phyloP scores from a whole-genome alignment of 2,797 vertebrate species.

The Thalassophryne amazonica region DNA sequence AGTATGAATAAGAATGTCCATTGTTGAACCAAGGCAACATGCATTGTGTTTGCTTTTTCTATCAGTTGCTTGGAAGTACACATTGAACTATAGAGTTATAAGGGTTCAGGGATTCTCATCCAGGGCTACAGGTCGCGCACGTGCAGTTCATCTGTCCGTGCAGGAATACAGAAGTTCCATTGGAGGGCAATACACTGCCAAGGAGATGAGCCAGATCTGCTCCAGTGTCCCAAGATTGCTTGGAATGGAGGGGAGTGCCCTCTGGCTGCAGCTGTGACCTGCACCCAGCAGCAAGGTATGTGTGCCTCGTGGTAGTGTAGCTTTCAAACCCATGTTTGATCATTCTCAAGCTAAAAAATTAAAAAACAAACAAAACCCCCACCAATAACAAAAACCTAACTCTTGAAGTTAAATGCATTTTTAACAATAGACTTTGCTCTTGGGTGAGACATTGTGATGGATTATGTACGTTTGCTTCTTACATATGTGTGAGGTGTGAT shows the following conservation, averaged over 20 bases:
- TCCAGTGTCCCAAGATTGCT: conserved; percentile 81
- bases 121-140: conserved; percentile 82
- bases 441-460: no score
- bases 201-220: conserved; percentile 85
- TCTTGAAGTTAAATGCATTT: no score
- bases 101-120: conserved; percentile 10
- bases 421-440: no score
- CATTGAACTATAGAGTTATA: not conserved
- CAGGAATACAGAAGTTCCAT: conserved; percentile 76
- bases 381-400: no score
- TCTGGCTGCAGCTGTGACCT: conserved; percentile 83
- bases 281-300: conserved; percentile 75
- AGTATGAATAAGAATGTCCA: not conserved
- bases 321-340: no score
- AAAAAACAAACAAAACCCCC: no score
- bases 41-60: not conserved
- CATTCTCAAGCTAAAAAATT: no score
- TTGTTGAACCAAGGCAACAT: not conserved
- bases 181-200: conserved; percentile 85
- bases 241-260: conserved; percentile 82
- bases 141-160: conserved; percentile 69
- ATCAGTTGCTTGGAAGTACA: not conserved
- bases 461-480: no score
- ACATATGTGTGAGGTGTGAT: no score
- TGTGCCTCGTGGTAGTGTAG: not conserved